phyloP scores from a whole-genome alignment of 2,797 vertebrate species.

The Xiphophorus birchmanni region DNA sequence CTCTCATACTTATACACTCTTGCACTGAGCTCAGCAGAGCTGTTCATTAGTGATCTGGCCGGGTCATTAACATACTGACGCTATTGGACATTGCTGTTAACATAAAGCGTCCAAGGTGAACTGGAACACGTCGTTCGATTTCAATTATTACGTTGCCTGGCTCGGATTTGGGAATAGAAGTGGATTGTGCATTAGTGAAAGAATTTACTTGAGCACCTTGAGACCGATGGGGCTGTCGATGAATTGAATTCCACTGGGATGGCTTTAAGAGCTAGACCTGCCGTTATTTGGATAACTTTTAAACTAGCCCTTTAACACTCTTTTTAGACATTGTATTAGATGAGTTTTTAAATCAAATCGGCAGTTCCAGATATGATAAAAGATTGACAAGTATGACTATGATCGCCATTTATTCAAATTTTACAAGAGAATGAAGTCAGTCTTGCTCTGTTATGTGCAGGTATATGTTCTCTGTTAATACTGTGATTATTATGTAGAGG shows the following conservation, averaged over 20 bases:
- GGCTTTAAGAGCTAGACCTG: slow-evolving; percentile 33
- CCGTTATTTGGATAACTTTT: slow-evolving; percentile 66
- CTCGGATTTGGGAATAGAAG: slow-evolving; percentile 69
- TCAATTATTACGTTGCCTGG: slow-evolving; percentile 78
- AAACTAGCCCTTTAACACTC: slow-evolving; percentile 43
- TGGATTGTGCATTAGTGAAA: slow-evolving; percentile 61
- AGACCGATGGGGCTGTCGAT: slow-evolving; percentile 76
- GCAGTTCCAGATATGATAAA: slow-evolving; percentile 11
- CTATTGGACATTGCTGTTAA: slow-evolving; percentile 63
- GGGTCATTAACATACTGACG: slow-evolving; percentile 74
- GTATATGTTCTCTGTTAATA: background rate
- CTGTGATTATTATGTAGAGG: background rate
- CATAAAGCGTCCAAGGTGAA: slow-evolving; percentile 73
- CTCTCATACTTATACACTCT: slow-evolving; percentile 33
- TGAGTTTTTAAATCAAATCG: background rate
- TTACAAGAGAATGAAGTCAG: background rate
- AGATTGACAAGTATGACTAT: background rate
- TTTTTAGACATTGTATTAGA: slow-evolving; percentile 26
- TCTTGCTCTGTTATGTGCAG: background rate
- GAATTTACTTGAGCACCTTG: slow-evolving; percentile 74
- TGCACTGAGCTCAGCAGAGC: slow-evolving; percentile 68
- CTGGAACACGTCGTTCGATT: slow-evolving; percentile 69
- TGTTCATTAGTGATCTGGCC: slow-evolving; percentile 72
- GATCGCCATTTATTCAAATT: background rate
- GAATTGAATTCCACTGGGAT: slow-evolving; percentile 78